Conservation (phyloP, 1,140 invertebrate genomes). For the Aleiodes sp. region DNA sequence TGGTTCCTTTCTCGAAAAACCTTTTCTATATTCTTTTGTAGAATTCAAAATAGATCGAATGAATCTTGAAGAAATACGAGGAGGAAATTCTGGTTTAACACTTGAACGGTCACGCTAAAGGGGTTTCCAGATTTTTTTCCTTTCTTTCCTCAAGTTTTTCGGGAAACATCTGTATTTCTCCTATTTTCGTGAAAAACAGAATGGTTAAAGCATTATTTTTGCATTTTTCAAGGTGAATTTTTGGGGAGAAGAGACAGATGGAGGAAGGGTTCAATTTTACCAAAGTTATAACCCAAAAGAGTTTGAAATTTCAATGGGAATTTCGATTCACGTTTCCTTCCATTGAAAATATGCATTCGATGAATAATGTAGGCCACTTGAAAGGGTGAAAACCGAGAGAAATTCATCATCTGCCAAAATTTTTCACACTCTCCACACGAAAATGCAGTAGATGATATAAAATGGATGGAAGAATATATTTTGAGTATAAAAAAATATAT, state of each 20-base stretch:
- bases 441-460: too few relatives aligned
- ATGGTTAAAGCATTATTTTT: not conserved
- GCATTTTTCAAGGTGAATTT: conserved; percentile 1
- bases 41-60: conserved; percentile 30
- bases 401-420: too few relatives aligned
- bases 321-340: conserved; percentile 34
- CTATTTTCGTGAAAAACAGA: too few relatives aligned
- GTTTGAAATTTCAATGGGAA: conserved; percentile 13
- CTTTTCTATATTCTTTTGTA: conserved; percentile 7
- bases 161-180: conserved; percentile 56
- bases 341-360: too few relatives aligned
- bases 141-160: not conserved
- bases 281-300: conserved; percentile 26
- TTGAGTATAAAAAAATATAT: too few relatives aligned
- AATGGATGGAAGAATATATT: too few relatives aligned
- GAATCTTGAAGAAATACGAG: conserved; percentile 19
- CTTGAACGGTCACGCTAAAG: conserved; percentile 44
- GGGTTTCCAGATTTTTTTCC: conserved; percentile 22
- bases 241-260: conserved; percentile 50
- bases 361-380: too few relatives aligned
- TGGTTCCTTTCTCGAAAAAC: conserved; percentile 39
- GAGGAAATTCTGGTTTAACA: conserved; percentile 40
- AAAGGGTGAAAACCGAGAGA: too few relatives aligned
- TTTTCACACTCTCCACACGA: too few relatives aligned
- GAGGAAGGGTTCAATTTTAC: conserved; percentile 46